Conservation (phyloP, 2,888 invertebrate genomes). For the Tinea semifulvella region DNA sequence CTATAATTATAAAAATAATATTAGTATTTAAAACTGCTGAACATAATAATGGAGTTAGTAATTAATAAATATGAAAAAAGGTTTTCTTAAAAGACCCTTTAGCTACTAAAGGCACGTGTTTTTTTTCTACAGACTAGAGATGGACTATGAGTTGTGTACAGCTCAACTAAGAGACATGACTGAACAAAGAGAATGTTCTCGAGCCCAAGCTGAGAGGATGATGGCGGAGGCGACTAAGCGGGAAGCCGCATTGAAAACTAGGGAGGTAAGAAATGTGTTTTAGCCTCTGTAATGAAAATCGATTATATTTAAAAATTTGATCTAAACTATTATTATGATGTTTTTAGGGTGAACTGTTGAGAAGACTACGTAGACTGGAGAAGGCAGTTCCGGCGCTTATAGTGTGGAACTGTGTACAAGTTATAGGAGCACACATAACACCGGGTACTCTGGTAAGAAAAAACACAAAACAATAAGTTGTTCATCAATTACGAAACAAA, state of each 20-base stretch:
- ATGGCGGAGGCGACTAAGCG: slow-evolving; percentile 44
- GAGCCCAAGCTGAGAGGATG: slow-evolving; percentile 54
- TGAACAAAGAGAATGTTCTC: slow-evolving; percentile 64
- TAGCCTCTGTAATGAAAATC: neutral
- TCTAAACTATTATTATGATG: neutral
- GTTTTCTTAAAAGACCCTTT: too few species aligned
- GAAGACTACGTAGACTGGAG: slow-evolving; percentile 66
- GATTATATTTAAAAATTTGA: too few species aligned
- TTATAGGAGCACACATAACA: slow-evolving; percentile 35
- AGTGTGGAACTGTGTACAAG: slow-evolving; percentile 66
- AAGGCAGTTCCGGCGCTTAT: slow-evolving; percentile 70
- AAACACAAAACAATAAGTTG: too few species aligned
- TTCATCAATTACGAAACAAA: too few species aligned
- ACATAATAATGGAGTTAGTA: too few species aligned
- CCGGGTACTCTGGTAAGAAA: slow-evolving; percentile 35
- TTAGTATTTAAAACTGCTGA: too few species aligned
- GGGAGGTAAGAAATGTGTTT: slow-evolving; percentile 49
- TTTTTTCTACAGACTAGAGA: slow-evolving; percentile 60
- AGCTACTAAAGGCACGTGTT: too few species aligned
- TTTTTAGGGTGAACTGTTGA: slow-evolving; percentile 59
- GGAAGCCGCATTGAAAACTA: slow-evolving; percentile 59
- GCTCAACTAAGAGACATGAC: slow-evolving; percentile 68
- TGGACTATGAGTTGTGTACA: slow-evolving; percentile 69
- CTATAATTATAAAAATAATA: too few species aligned
- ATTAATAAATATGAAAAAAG: too few species aligned